Base-by-base conservation (phyloP, 1,140 invertebrate genomes). In the Procambarus virginalis region DNA sequence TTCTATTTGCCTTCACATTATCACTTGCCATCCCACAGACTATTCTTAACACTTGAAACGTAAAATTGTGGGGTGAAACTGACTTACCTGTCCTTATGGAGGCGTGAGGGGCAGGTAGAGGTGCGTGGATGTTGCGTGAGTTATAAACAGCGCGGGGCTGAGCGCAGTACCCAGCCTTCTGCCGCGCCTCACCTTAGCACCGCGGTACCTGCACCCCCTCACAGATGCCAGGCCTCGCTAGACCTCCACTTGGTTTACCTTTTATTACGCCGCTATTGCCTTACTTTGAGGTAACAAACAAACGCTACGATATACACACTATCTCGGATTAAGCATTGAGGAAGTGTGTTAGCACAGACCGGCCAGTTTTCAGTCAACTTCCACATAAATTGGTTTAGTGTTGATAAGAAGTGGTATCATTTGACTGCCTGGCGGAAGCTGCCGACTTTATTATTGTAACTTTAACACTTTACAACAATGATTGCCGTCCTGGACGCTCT, bases 181-280 rank as follows among this genome's bases (percentile, higher is more conserved):
- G 81, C 81, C 81, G 64, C 68, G n/a, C 81, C 81, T 84, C 64
- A 84, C 81, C 81, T 84, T 84, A 84, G 64, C 81, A n/a, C 81
- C 12, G 81, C 34, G 64, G 70, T 84, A 84, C 64, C 64, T 84
- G 64, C 48, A 22, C n/a, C n/a, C 34, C 48, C 12, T n/a, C 45
- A 10, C 5, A 22, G 68, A 70, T 84, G 81, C 81, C 81, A 84
- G 34, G 34, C 34, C 60, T 84, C 81, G 68, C 81, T 68, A 84
- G 2, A 22, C 48, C 49, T 84, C 64, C 14, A 3, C 2, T 22
- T 22, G 22, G n/a, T 73, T 20, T 5, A 12, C 5, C 34, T 73
- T 22, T 73, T 22, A 73, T 22, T 20, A 22, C n/a, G n/a, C 6
- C 17, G 4, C 68, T 22, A 3, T 22, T 73, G n/a, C 34, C 68